These are phyloP conservation scores for Lamprologus tigripictilis DNA, from an alignment of 2,113 vertebrate species.

Conservation along the genomic window DNA sequence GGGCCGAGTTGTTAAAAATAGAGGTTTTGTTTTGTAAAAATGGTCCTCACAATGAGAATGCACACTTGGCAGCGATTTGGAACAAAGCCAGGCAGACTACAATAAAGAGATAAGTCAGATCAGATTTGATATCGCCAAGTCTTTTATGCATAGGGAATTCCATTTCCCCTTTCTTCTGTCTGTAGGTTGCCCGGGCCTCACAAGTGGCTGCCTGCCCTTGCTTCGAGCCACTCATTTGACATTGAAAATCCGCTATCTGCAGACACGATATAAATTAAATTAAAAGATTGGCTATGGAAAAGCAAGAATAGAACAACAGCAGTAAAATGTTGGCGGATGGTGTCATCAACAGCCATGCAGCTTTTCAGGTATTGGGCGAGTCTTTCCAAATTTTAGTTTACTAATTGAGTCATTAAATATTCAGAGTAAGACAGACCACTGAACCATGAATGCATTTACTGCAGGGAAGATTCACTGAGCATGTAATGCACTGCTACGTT, in stretches of 20 bases:
- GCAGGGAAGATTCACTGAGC: conserved; percentile 3
- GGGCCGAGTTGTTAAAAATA: neutral
- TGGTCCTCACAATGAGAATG: neutral
- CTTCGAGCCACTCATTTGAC: conserved; percentile 39
- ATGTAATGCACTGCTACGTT: neutral
- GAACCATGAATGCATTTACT: conserved; percentile 11
- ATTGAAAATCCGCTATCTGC: conserved; percentile 40
- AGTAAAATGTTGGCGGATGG: neutral
- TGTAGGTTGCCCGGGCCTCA: neutral
- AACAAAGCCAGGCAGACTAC: conserved; percentile 12
- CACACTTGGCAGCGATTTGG: conserved; percentile 15
- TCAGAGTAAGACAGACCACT: neutral
- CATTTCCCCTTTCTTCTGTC: conserved; percentile 31
- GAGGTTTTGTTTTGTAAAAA: conserved; percentile 12
- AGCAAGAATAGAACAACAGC: neutral
- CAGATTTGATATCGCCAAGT: conserved; percentile 29
- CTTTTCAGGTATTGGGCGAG: neutral
- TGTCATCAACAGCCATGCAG: neutral
- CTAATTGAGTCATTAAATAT: conserved; percentile 25
- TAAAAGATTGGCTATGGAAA: conserved; percentile 11
- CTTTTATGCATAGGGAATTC: conserved; percentile 35
- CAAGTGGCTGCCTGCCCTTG: conserved; percentile 38
- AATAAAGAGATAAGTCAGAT: conserved; percentile 36
- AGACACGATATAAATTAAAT: conserved; percentile 28
- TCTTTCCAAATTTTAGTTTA: neutral